Percentiles rank a stretch among this genome's conserved stretches.
Conservation (phyloP, 2,888 invertebrate species). For the Blomia tropicalis region DNA sequence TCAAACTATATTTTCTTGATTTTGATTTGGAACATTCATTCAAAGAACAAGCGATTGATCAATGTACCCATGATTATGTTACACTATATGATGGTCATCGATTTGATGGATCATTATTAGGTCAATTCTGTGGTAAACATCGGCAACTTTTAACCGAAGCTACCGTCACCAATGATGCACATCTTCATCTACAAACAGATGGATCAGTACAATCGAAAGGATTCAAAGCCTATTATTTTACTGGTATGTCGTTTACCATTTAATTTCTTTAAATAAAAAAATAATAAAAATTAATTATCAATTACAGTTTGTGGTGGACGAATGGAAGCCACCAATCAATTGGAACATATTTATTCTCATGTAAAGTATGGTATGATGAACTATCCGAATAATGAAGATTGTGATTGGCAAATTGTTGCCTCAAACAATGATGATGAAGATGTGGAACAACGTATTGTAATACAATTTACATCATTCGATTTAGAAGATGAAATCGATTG, state of each 20-base stretch:
- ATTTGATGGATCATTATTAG: constrained; percentile 62
- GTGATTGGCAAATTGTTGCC: constrained; percentile 76
- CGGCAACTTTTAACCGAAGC: constrained; percentile 74
- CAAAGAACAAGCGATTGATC: too few relatives aligned
- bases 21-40: constrained; percentile 95
- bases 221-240: constrained; percentile 76
- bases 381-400: constrained; percentile 73
- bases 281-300: constrained; percentile 7
- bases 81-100: constrained; percentile 83
- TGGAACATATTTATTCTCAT: constrained; percentile 81
- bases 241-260: constrained; percentile 46
- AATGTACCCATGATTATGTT: constrained; percentile 90
- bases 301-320: constrained; percentile 79
- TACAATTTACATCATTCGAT: constrained; percentile 73
- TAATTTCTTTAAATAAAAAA: too few relatives aligned
- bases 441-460: constrained; percentile 42
- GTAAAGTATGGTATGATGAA: constrained; percentile 76
- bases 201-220: constrained; percentile 83
- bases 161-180: constrained; percentile 71
- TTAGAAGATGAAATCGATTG: constrained; percentile 80
- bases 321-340: constrained; percentile 57
- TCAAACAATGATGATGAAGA: constrained; percentile 74
- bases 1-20: constrained; percentile 74
- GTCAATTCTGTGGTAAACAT: constrained; percentile 80
- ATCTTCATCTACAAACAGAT: constrained; percentile 88